Evolutionary conservation across 1,140 invertebrate species (phyloP).

Genomic region (Heliconius congener): DNA sequence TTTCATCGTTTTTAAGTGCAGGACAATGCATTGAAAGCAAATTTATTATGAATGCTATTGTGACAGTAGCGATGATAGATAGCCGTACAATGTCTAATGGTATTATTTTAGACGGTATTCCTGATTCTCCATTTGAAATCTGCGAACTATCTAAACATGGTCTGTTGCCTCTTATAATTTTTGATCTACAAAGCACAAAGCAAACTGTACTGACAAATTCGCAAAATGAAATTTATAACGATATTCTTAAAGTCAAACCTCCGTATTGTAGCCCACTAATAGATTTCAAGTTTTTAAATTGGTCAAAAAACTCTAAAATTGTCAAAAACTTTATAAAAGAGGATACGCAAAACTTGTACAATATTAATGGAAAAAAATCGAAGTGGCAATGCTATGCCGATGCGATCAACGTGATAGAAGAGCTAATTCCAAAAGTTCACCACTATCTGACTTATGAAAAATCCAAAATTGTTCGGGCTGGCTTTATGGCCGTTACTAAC

Average conservation of each 20-base stretch:
- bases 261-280: slow-evolving; percentile 74
- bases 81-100: slow-evolving; percentile 75
- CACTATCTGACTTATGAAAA: slow-evolving; percentile 63
- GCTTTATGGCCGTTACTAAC: slow-evolving; percentile 75
- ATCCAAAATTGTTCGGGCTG: slow-evolving; percentile 62
- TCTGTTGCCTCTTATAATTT: slow-evolving; percentile 80
- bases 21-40: slow-evolving; percentile 69
- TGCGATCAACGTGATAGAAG: slow-evolving; percentile 59
- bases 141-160: slow-evolving; percentile 72
- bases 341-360: slow-evolving; percentile 79
- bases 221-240: slow-evolving; percentile 56
- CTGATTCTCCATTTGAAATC: slow-evolving; percentile 72
- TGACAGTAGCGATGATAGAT: slow-evolving; percentile 77
- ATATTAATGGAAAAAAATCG: slow-evolving; percentile 65
- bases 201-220: slow-evolving; percentile 65
- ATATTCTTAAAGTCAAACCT: slow-evolving; percentile 62
- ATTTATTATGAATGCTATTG: slow-evolving; percentile 75
- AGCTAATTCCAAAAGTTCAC: slow-evolving; percentile 55
- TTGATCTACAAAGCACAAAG: slow-evolving; percentile 74
- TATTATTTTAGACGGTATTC: slow-evolving; percentile 83
- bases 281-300: slow-evolving; percentile 68
- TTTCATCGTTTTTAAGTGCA: slow-evolving; percentile 57
- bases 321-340: slow-evolving; percentile 78
- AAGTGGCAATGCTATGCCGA: slow-evolving; percentile 79
- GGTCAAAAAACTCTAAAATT: slow-evolving; percentile 52